phyloP scores from a whole-genome alignment of 2,888 invertebrate species.

The Bugula neritina region DNA sequence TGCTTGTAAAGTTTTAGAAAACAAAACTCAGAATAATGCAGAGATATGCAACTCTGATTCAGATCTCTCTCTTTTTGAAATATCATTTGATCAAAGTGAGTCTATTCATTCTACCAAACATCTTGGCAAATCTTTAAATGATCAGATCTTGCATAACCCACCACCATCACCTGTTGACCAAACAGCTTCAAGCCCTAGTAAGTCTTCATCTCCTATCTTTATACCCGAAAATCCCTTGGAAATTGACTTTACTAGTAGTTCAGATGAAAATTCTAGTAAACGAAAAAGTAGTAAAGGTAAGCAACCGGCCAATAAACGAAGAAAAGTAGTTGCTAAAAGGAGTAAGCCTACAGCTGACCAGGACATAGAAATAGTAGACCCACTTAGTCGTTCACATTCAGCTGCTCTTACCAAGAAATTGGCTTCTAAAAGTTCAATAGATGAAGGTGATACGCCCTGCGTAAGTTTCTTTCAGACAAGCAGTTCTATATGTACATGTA shows the following conservation, averaged over 20 bases:
- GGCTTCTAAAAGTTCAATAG: no score
- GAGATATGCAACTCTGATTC: not conserved
- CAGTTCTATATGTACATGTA: no score
- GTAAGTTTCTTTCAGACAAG: no score
- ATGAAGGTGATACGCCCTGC: no score
- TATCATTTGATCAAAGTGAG: not conserved
- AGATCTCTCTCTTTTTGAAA: conserved; percentile 18
- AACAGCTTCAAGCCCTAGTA: not conserved
- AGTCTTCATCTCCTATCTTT: not conserved
- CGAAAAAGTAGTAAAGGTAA: not conserved
- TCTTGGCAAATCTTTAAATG: not conserved
- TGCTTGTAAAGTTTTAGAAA: not conserved
- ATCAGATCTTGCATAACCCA: not conserved
- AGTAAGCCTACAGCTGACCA: conserved; percentile 7
- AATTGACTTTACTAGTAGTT: not conserved
- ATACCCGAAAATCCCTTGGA: not conserved
- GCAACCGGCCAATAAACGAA: conserved; percentile 14
- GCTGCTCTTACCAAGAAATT: no score
- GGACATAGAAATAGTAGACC: no score
- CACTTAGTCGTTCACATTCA: no score
- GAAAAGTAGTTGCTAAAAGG: conserved; percentile 1
- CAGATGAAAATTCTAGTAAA: not conserved
- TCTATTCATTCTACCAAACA: not conserved
- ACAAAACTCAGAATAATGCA: not conserved
- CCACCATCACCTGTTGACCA: not conserved